These are phyloP conservation scores for Drosophila mayri DNA, from an alignment of 1,140 invertebrate species.

Conservation along the genomic window DNA sequence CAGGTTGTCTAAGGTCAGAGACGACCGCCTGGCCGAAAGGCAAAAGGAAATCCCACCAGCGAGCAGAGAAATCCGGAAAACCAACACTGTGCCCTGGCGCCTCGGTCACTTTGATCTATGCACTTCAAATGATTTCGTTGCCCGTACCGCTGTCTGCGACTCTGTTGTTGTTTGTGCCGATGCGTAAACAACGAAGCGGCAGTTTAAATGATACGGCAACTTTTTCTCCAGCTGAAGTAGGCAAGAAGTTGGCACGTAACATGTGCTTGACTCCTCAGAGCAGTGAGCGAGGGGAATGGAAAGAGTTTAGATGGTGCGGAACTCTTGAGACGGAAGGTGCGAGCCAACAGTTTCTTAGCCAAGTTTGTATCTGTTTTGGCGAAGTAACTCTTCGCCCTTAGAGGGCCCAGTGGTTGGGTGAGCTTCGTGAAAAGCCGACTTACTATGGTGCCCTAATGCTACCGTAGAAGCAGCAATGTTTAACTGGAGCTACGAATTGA, in stretches of 20 bases:
- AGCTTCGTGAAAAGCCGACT: neutral
- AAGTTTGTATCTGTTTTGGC: neutral
- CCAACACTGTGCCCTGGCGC: conserved; percentile 59
- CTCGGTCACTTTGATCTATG: conserved; percentile 79
- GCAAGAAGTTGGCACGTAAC: conserved; percentile 70
- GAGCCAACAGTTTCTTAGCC: neutral
- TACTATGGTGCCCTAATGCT: neutral
- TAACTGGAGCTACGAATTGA: neutral
- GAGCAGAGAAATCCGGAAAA: conserved; percentile 48
- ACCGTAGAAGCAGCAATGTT: neutral
- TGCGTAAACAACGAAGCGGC: conserved; percentile 78
- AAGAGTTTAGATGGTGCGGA: neutral
- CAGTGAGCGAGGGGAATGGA: neutral
- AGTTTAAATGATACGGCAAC: conserved; percentile 80
- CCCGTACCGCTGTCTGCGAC: conserved; percentile 29
- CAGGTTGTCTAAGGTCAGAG: conserved; percentile 75
- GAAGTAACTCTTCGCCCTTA: neutral
- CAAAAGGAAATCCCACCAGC: conserved; percentile 23
- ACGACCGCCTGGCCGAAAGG: conserved; percentile 49
- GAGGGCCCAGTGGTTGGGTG: no score
- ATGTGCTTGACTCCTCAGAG: conserved; percentile 45
- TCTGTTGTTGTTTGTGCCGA: conserved; percentile 65
- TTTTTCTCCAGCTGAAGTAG: conserved; percentile 62
- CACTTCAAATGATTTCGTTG: conserved; percentile 76
- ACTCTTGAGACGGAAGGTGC: conserved; percentile 14